These are phyloP conservation scores for Antennarius maculatus DNA, from an alignment of 2,797 vertebrate species.

Conservation along the genomic window DNA sequence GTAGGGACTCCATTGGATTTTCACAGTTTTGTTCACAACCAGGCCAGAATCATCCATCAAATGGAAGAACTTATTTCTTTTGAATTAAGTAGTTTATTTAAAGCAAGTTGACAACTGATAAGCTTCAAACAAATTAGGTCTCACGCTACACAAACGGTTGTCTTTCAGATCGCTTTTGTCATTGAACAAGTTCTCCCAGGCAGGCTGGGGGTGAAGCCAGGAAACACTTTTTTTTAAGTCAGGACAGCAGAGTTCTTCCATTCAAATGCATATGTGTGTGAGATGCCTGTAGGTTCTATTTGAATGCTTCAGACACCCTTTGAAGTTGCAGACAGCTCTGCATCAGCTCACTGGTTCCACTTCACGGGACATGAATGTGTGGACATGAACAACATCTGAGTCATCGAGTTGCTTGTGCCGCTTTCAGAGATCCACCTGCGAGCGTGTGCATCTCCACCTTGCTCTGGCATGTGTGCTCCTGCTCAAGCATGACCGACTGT, in stretches of 20 bases:
- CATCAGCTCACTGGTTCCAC: constrained; percentile 61
- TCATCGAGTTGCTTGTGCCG: constrained; percentile 27
- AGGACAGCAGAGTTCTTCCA: constrained; percentile 12
- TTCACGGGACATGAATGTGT: constrained; percentile 51
- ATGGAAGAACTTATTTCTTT: no score
- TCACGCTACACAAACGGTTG: constrained; percentile 3
- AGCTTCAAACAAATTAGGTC: constrained; percentile 20
- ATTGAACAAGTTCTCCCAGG: constrained; percentile 30
- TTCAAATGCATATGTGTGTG: constrained; percentile 28
- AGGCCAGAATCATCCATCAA: background rate
- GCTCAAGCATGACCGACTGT: constrained; percentile 56
- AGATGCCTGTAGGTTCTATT: constrained; percentile 11
- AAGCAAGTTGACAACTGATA: constrained; percentile 24
- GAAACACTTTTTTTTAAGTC: constrained; percentile 4
- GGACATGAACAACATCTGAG: constrained; percentile 46
- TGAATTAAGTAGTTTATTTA: background rate
- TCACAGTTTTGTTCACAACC: background rate
- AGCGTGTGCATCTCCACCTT: constrained; percentile 24
- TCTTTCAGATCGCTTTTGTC: constrained; percentile 10
- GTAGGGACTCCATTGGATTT: background rate
- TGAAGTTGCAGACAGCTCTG: constrained; percentile 54
- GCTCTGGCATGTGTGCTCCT: constrained; percentile 45
- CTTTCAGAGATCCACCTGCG: constrained; percentile 24
- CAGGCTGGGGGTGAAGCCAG: constrained; percentile 15
- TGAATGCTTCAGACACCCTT: constrained; percentile 44